These are phyloP conservation scores for Nysson spinosus DNA, from an alignment of 2,888 invertebrate genomes.

Conservation along the genomic window DNA sequence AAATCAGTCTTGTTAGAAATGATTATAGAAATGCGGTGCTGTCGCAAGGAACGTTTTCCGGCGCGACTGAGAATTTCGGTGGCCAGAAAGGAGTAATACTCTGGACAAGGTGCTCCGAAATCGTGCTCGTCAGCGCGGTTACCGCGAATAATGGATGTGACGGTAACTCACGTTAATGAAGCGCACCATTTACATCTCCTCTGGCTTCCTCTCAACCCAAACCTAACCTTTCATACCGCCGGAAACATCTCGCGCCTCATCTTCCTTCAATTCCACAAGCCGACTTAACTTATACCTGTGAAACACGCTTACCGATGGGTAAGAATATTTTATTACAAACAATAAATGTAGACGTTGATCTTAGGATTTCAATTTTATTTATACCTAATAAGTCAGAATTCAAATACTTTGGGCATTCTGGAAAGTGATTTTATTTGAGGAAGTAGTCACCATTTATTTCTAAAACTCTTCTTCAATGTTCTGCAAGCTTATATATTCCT, in stretches of 20 bases:
- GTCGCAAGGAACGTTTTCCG: conserved; percentile 26
- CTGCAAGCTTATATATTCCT: too few relatives aligned
- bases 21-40: too few relatives aligned
- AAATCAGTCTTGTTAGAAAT: too few relatives aligned
- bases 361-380: too few relatives aligned
- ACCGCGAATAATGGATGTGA: conserved; percentile 70
- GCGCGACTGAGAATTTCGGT: conserved; percentile 43
- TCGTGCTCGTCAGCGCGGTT: conserved; percentile 64
- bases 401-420: too few relatives aligned
- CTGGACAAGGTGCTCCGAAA: conserved; percentile 59
- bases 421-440: too few relatives aligned
- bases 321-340: not conserved
- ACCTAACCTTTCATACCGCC: conserved; percentile 22
- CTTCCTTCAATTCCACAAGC: conserved; percentile 12
- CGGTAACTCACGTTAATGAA: conserved; percentile 72
- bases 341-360: too few relatives aligned
- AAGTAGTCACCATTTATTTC: too few relatives aligned
- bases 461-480: too few relatives aligned
- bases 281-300: not conserved
- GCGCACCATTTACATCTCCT: conserved; percentile 70
- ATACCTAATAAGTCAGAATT: too few relatives aligned
- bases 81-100: conserved; percentile 46
- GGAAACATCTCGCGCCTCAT: conserved; percentile 15
- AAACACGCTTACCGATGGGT: not conserved
- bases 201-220: conserved; percentile 8